A percentile compares a stretch with the other conserved stretches of the same genome.
Evolutionary conservation across 2,888 invertebrate genomes (phyloP).

Genomic region (Drosophila paramelanica): DNA sequence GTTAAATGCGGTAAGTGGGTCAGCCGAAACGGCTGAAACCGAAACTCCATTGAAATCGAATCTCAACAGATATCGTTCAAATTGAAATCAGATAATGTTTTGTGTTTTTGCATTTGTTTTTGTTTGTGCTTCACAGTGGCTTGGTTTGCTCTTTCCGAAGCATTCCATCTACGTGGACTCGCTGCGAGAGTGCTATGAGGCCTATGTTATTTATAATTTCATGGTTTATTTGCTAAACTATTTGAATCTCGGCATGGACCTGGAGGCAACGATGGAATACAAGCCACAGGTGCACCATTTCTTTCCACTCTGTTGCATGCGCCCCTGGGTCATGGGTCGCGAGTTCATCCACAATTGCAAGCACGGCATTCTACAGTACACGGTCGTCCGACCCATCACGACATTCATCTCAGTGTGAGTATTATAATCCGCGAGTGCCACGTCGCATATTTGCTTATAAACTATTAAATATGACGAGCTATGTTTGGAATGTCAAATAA

Average conservation of each 20-base stretch:
- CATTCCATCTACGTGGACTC: conserved; percentile 97
- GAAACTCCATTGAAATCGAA: conserved; percentile 17
- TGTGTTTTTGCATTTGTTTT: no score
- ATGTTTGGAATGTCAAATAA: neutral
- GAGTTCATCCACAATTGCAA: conserved; percentile 97
- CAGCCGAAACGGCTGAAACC: conserved; percentile 31
- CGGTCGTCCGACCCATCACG: conserved; percentile 95
- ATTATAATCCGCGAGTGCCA: neutral
- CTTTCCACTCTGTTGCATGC: conserved; percentile 95
- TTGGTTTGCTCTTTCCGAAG: conserved; percentile 93
- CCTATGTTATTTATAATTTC: conserved; percentile 99
- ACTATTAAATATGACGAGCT: neutral
- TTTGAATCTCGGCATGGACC: conserved; percentile 93
- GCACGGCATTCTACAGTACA: conserved; percentile 98
- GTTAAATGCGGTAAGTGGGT: conserved; percentile 92
- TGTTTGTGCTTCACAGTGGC: conserved; percentile 76
- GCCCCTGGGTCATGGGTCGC: conserved; percentile 97
- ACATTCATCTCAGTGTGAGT: conserved; percentile 95
- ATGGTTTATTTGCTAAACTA: conserved; percentile 97
- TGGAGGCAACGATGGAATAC: conserved; percentile 92
- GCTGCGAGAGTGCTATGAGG: conserved; percentile 97
- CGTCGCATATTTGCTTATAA: neutral
- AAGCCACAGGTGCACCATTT: conserved; percentile 94
- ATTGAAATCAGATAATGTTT: neutral
- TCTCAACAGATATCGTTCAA: neutral